Base-by-base conservation (phyloP, 1,140 invertebrate species). In the Drosophila santomea region DNA sequence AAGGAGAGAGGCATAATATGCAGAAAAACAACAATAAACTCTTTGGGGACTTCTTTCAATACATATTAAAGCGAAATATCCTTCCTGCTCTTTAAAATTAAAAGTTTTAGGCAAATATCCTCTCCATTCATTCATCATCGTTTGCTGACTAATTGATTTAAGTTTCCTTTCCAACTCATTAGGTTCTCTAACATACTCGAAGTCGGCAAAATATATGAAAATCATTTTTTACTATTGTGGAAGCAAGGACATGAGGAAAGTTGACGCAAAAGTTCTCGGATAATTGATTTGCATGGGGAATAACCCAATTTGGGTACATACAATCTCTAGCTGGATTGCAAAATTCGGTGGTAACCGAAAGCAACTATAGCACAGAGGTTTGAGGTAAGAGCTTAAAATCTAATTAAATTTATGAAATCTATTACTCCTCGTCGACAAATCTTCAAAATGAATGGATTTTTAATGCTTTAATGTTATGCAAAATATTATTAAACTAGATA, bases 111-210 rank as follows among this genome's bases (percentile, higher is more conserved):
- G 51, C 48, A 63, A 80, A 45, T 35, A 45, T 54, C 44, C 20
- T 20, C 25, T 48, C 32, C 10, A 41, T 67, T 28, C 69, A 71
- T 80, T 57, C 73, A 75, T 80, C 78, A 80, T 80, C 62, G 67
- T 80, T 80, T 74, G 20, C 52, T 20, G 47, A 59, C 72, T 55
- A 74, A 74, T 80, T 74, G 63, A 69, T 71, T 71, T 68, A 69
- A 75, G 52, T 74, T 79, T 64, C 45, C 39, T 41, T 57, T 58
- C 44, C 41, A 57, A 36, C 63, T 77, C 67, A 78, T 78, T 78
- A 78, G 50, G 57, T 47, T 51, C 43, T 52, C 60, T 58, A 71
- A 71, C 69, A 64, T 72, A 58, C 74, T 48, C 39, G 20, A 54
- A 43, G 74, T 50, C 41, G 41, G 20, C 45, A 43, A 20, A 45